Evolutionary conservation across 2,113 vertebrate genomes (phyloP), one percentile per base, ranked within the genome.

Genomic region (Nothocercus nigrocapillus): DNA sequence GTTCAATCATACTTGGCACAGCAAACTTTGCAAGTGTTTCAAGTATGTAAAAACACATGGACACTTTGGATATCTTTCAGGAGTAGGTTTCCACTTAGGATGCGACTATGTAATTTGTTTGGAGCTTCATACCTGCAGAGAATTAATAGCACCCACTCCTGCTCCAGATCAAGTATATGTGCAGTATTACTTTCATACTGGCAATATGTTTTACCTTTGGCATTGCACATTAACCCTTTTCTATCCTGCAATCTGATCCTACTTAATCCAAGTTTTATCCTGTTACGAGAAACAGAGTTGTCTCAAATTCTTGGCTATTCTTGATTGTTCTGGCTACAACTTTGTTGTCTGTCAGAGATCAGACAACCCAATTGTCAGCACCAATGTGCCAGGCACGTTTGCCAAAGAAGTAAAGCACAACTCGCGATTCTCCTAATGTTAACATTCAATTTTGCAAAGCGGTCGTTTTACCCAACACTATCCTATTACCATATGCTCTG

Each of bases 1-100:
- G 13, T 82, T 96, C 73, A 94, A 84, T 88, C 81, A 69, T 68
- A 90, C n/a, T 81, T 93, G 85, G 58, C 82, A 92, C 88, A 61
- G 78, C 32, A 84, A 93, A 56, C 38, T 90, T 88, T 73, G 49
- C 49, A 49, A 90, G 76, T 58, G 51, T 90, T 97, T 91, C 64
- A 25, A 75, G 44, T 88, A 67, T 89, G 75, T 85, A 81, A 95
- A 95, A 94, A 82, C 72, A 83, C 51, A 62, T 34, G 45, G 59
- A 78, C 34, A 21, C 42, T 78, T 95, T 90, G 77, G 86, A 86
- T 78, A 73, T 82, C 22, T 94, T 93, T 93, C 80, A 91, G 70
- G 40, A 86, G 82, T n/a, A 89, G 44, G 44, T 80, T 94, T 93
- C 76, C 56, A 47, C 4, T 74, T 56, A 91, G 72, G 51, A 93